Conservation (phyloP, 2,113 vertebrate species). For the Hiodon tergisus region DNA sequence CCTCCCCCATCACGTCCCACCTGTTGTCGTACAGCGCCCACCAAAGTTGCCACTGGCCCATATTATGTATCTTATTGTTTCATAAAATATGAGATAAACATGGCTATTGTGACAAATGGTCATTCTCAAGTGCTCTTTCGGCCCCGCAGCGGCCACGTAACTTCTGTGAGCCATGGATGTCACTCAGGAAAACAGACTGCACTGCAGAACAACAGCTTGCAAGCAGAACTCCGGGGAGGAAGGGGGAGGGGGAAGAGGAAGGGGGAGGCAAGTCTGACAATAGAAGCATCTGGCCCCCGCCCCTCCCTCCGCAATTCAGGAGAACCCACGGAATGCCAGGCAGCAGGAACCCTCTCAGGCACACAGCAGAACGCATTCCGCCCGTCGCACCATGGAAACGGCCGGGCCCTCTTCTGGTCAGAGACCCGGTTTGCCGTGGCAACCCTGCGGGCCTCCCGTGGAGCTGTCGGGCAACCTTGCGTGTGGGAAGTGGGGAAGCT, state of each 20-base stretch:
- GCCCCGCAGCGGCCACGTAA: neutral
- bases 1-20: too few species aligned
- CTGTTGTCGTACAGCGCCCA: too few species aligned
- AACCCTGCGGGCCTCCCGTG: neutral
- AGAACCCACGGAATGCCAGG: constrained; percentile 35
- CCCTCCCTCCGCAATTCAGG: constrained; percentile 39
- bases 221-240: constrained; percentile 20
- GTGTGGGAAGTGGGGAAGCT: too few species aligned
- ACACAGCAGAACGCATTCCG: constrained; percentile 49
- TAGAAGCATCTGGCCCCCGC: constrained; percentile 46
- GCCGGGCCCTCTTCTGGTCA: constrained; percentile 20
- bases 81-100: too few species aligned
- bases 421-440: neutral
- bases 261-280: constrained; percentile 39
- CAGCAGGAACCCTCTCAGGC: constrained; percentile 46
- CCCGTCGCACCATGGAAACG: constrained; percentile 50
- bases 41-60: too few species aligned
- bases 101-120: too few species aligned
- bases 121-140: too few species aligned
- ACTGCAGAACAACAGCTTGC: constrained; percentile 44
- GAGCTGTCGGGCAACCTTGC: neutral
- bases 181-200: constrained; percentile 11
- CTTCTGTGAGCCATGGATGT: too few species aligned
- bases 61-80: too few species aligned
- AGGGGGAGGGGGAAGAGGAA: constrained; percentile 13